Evolutionary conservation across 1,140 invertebrate genomes (phyloP).

Genomic region (Ceratosolen solmsi): DNA sequence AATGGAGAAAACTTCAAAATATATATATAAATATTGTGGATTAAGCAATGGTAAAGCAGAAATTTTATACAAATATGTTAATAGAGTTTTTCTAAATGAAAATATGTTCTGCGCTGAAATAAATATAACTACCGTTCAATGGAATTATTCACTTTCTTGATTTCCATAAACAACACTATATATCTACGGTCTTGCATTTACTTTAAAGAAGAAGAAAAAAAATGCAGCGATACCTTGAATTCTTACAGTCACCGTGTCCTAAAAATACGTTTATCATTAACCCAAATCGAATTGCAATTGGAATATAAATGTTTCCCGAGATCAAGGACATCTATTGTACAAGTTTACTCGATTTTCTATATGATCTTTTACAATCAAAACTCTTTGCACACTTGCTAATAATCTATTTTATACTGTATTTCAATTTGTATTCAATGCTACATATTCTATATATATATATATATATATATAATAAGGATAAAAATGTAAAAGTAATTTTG

Average conservation of each 20-base stretch:
- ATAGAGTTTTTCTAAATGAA: too few relatives aligned
- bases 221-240: not conserved
- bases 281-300: conserved; percentile 21
- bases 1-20: too few relatives aligned
- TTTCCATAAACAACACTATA: too few relatives aligned
- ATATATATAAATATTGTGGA: too few relatives aligned
- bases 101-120: too few relatives aligned
- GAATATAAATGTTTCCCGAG: conserved; percentile 12
- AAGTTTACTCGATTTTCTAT: not conserved
- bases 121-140: too few relatives aligned
- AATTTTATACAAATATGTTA: too few relatives aligned
- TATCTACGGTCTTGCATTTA: not conserved
- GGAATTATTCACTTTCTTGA: too few relatives aligned
- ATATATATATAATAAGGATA: not conserved
- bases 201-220: too few relatives aligned
- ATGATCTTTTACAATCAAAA: not conserved
- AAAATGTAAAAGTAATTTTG: not conserved
- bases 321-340: conserved; percentile 36
- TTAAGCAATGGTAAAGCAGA: too few relatives aligned
- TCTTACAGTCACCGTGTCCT: not conserved
- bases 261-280: conserved; percentile 45
- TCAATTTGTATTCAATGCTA: not conserved
- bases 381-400: not conserved
- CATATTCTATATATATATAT: not conserved
- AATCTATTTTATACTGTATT: not conserved